Percentiles rank a stretch among this genome's conserved stretches.
These are phyloP conservation scores for Ceratina japonica DNA, from an alignment of 1,140 invertebrate species.

Conservation along the genomic window DNA sequence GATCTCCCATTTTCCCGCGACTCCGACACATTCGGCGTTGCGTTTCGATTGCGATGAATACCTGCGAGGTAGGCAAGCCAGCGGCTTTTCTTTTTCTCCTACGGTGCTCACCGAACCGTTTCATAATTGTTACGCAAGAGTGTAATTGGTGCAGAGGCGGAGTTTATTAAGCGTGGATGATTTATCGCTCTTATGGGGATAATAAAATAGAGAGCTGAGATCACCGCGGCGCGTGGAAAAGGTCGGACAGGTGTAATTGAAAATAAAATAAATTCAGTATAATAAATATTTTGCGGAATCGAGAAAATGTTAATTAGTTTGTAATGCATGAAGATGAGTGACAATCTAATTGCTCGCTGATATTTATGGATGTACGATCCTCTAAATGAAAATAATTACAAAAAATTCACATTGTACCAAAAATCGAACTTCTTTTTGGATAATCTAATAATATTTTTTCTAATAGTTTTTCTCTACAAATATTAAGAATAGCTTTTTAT, in stretches of 20 bases:
- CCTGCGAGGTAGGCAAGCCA: neutral
- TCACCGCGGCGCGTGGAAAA: neutral
- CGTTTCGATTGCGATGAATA: neutral
- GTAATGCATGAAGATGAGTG: neutral
- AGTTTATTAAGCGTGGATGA: constrained; percentile 31
- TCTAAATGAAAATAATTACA: no score
- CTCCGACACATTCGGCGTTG: neutral
- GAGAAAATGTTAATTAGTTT: neutral
- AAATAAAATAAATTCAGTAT: neutral
- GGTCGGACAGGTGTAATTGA: constrained; percentile 13
- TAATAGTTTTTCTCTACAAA: no score
- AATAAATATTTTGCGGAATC: neutral
- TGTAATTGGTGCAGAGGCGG: constrained; percentile 18
- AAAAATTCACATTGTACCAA: no score
- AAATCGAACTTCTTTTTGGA: no score
- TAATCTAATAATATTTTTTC: no score
- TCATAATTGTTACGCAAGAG: constrained; percentile 17
- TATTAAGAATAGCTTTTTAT: no score
- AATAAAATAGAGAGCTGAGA: constrained; percentile 18
- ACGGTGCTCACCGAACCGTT: constrained; percentile 5
- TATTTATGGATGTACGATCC: no score
- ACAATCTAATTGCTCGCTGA: no score
- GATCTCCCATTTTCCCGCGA: neutral
- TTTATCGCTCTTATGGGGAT: constrained; percentile 13
- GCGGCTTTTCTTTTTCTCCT: neutral